Evolutionary conservation across 1,140 invertebrate species (phyloP), one percentile per base, ranked within the genome.

Genomic region (Cherax quadricarinatus): DNA sequence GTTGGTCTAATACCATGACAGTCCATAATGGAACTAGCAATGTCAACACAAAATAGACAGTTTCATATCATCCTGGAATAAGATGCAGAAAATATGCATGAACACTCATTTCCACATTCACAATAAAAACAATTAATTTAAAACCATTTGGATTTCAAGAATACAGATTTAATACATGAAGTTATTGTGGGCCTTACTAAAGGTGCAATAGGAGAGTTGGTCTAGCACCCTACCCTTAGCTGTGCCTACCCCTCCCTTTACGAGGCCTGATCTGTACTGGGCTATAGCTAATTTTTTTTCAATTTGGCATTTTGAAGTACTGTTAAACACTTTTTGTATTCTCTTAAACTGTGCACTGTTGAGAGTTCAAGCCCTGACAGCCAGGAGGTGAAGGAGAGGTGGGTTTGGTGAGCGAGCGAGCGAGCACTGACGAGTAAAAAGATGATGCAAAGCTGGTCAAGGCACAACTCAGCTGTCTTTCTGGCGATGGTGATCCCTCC

Each of bases 71-170:
- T 91, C 85, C 90, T 91, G 84, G 90, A 91, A 91, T 91, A 87
- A 91, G 85, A 91, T 91, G 90, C 84, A 91, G 84, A 91, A 73
- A 91, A 80, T 90, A 90, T 90, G 81, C 88, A 86, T 86, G 85
- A 91, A 91, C 90, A 91, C 84, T 91, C 90, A 87, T 92, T 93
- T 93, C 87, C 87, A 93, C 87, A 93, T 93, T 87, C 86, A 93
- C 87, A 93, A 89, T 89, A 89, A 88, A 89, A 89, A 93, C 86
- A 86, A 93, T 89, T 89, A 89, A 89, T 89, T 84, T 81, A 93
- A 89, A 89, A 89, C 83, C 75, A 86, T 91, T 86, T 86, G 90
- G 85, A 86, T 91, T 91, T 86, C 84, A 90, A 90, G 88, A 90
- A 90, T 90, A 90, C 88, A 90, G 80, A 66, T 90, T 41, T 90